Conservation (phyloP, 2,888 invertebrate genomes). For the Phrixothrix hirtus region DNA sequence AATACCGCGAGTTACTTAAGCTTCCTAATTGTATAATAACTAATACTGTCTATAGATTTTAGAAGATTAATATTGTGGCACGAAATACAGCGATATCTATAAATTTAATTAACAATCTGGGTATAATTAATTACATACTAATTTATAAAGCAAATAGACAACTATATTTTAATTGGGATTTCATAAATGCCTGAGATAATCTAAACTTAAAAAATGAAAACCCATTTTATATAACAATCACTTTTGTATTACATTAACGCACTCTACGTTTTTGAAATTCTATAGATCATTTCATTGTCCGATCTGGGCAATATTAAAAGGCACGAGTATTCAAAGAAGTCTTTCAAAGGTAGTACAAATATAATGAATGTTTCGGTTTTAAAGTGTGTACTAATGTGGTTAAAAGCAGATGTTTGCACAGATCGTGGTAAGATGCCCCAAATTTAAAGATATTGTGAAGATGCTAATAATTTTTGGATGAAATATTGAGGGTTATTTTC, state of each 20-base stretch:
- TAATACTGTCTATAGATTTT: too few relatives aligned
- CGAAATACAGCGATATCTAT: too few relatives aligned
- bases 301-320: slow-evolving; percentile 6
- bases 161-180: too few relatives aligned
- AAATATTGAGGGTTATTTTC: slow-evolving; percentile 14
- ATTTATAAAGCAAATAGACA: too few relatives aligned
- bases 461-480: slow-evolving; percentile 6
- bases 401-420: slow-evolving; percentile 23
- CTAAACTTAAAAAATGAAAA: too few relatives aligned
- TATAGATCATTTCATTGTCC: slow-evolving; percentile 4
- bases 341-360: slow-evolving; percentile 6
- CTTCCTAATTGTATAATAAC: too few relatives aligned
- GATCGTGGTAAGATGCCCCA: slow-evolving; percentile 13
- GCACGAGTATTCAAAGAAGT: slow-evolving; percentile 11
- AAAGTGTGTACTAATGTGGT: slow-evolving; percentile 30
- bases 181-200: too few relatives aligned
- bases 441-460: slow-evolving; percentile 15
- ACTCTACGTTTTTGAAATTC: slow-evolving; percentile 4
- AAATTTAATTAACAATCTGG: too few relatives aligned
- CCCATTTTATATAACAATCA: neutral
- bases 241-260: neutral
- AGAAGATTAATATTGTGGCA: too few relatives aligned
- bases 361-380: slow-evolving; percentile 29
- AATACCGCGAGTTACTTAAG: too few relatives aligned
- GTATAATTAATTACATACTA: too few relatives aligned